Evolutionary conservation across 2,888 invertebrate species (phyloP).

Genomic region (Ellobium chinense): DNA sequence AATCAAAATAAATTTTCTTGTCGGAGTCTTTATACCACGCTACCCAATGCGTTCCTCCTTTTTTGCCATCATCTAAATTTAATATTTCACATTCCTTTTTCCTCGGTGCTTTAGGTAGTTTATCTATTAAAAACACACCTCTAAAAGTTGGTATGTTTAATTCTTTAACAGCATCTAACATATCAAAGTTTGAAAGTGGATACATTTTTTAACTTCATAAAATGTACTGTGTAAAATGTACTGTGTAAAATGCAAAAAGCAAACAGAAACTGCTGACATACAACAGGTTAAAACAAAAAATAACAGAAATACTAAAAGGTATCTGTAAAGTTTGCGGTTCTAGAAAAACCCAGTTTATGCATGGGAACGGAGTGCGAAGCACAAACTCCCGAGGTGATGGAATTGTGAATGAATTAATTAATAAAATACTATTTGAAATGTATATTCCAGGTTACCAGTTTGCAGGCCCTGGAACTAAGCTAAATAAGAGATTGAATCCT

Average conservation of each 20-base stretch:
- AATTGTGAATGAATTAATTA: slow-evolving; percentile 25
- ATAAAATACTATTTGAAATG: slow-evolving; percentile 36
- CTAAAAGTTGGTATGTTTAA: slow-evolving; percentile 11
- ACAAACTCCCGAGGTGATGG: no score
- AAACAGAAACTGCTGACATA: neutral
- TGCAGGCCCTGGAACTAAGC: neutral
- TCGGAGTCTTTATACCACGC: slow-evolving; percentile 9
- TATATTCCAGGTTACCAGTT: slow-evolving; percentile 22
- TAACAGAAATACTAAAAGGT: slow-evolving; percentile 7
- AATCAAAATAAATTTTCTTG: neutral
- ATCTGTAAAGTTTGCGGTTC: slow-evolving; percentile 33
- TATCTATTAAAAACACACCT: neutral
- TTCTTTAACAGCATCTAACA: slow-evolving; percentile 1
- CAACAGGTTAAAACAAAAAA: slow-evolving; percentile 29
- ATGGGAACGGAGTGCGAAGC: neutral
- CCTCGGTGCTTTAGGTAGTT: neutral
- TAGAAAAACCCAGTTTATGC: slow-evolving; percentile 34
- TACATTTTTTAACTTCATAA: slow-evolving; percentile 10
- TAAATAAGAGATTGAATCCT: neutral
- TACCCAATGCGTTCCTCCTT: slow-evolving; percentile 17
- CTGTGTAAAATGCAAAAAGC: slow-evolving; percentile 35
- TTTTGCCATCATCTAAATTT: slow-evolving; percentile 17
- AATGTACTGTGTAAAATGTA: no score
- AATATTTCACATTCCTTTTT: slow-evolving; percentile 16
- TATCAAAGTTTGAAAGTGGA: slow-evolving; percentile 6